Percentiles rank a stretch among this genome's conserved stretches.
phyloP scores from a whole-genome alignment of 2,797 vertebrate species.

The Carcharodon carcharias region DNA sequence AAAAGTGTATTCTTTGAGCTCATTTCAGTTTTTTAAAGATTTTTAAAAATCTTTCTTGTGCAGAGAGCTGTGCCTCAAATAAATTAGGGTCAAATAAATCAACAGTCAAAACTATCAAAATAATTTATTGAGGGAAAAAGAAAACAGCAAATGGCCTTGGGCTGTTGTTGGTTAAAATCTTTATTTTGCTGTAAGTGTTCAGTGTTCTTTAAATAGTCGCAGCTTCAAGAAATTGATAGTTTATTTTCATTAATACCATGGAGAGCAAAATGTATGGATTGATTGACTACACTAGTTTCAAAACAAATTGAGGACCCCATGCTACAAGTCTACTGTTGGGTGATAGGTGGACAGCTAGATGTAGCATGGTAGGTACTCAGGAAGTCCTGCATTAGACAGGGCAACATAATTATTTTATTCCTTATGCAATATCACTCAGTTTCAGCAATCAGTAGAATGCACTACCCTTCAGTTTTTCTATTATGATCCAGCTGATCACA shows the following conservation, averaged over 20 bases:
- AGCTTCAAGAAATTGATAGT: background rate
- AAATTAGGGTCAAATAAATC: background rate
- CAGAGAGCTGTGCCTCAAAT: background rate
- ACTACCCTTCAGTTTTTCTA: background rate
- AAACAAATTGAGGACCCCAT: background rate
- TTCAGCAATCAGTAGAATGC: background rate
- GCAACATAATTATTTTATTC: background rate
- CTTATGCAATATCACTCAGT: background rate
- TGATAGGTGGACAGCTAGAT: background rate
- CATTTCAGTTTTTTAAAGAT: background rate
- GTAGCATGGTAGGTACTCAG: background rate
- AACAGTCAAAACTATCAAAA: background rate
- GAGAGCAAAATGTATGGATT: background rate
- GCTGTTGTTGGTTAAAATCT: background rate
- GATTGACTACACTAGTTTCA: background rate
- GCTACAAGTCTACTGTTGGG: background rate
- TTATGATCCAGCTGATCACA: background rate
- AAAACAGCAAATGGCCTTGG: background rate
- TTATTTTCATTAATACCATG: background rate
- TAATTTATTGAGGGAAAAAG: background rate
- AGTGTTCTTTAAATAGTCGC: background rate
- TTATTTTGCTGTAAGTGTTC: background rate
- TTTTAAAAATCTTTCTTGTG: background rate
- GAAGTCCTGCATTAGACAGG: background rate
- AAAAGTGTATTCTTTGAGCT: background rate